Conservation (phyloP, 1,140 invertebrate species). For the Anoplophora glabripennis region DNA sequence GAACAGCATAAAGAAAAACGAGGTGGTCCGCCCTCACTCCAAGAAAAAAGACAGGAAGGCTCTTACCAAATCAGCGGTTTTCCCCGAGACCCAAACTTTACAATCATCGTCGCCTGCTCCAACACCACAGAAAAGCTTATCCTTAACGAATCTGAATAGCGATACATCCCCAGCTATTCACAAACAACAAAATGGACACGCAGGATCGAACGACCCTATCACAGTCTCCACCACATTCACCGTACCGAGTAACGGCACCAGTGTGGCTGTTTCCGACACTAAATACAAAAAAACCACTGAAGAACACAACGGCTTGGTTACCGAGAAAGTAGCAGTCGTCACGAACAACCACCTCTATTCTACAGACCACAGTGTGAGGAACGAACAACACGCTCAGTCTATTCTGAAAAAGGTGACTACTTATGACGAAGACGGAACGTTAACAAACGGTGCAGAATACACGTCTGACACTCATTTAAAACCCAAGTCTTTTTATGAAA, state of each 20-base stretch:
- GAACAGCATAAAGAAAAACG: not conserved
- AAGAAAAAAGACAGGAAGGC: slow-evolving; percentile 1
- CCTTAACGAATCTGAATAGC: not conserved
- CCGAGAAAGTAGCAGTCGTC: too few relatives aligned
- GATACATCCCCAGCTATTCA: too few relatives aligned
- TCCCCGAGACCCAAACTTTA: too few relatives aligned
- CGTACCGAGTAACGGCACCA: too few relatives aligned
- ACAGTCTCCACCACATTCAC: too few relatives aligned
- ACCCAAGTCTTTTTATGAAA: not conserved
- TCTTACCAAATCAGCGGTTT: not conserved
- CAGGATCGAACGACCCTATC: too few relatives aligned
- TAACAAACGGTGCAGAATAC: not conserved
- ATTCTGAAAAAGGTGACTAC: not conserved
- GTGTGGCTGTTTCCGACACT: too few relatives aligned
- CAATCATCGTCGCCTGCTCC: not conserved
- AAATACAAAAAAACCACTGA: too few relatives aligned
- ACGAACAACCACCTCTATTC: not conserved
- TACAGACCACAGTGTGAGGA: not conserved
- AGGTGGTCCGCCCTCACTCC: not conserved
- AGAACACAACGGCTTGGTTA: too few relatives aligned
- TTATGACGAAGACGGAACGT: too few relatives aligned
- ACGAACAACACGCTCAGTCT: not conserved
- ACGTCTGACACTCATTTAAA: not conserved
- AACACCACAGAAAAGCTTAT: not conserved
- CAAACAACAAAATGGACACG: too few relatives aligned